phyloP scores from a whole-genome alignment of 2,797 vertebrate genomes.

The Bovichtus variegatus region DNA sequence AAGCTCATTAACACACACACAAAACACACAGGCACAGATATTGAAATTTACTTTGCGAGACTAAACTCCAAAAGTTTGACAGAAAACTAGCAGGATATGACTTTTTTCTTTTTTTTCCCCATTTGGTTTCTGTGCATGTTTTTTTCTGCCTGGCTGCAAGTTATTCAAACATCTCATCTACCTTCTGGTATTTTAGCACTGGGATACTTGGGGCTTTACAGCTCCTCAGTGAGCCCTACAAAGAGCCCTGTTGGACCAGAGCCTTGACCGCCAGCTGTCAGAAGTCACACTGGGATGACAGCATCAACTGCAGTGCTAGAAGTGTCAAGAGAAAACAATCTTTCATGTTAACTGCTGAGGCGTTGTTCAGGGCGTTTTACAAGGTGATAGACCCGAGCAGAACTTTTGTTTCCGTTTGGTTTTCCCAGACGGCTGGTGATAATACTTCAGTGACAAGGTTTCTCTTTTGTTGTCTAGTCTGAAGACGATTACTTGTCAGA shows the following conservation, averaged over 20 bases:
- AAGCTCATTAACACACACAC: conserved; percentile 32
- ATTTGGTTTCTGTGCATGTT: background rate
- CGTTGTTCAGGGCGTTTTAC: conserved; percentile 53
- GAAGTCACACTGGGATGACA: conserved; percentile 68
- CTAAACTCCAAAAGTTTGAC: background rate
- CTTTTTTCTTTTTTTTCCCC: background rate
- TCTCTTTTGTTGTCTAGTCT: conserved; percentile 34
- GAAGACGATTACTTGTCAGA: conserved; percentile 29
- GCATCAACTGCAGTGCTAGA: conserved; percentile 63
- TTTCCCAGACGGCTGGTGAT: conserved; percentile 41
- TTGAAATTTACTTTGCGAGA: background rate
- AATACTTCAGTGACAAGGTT: background rate
- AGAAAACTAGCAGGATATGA: background rate
- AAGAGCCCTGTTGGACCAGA: conserved; percentile 51
- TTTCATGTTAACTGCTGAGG: conserved; percentile 55
- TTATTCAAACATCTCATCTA: conserved; percentile 51
- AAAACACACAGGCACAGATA: background rate
- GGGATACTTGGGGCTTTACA: conserved; percentile 52
- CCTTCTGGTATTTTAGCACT: conserved; percentile 47
- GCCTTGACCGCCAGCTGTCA: conserved; percentile 62
- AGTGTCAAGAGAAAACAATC: conserved; percentile 72
- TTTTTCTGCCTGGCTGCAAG: conserved; percentile 26
- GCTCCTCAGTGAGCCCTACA: conserved; percentile 62
- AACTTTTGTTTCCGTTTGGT: conserved; percentile 39
- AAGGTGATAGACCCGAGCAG: conserved; percentile 33